Conservation (phyloP, 2,888 invertebrate genomes). For the Erynnis tages region DNA sequence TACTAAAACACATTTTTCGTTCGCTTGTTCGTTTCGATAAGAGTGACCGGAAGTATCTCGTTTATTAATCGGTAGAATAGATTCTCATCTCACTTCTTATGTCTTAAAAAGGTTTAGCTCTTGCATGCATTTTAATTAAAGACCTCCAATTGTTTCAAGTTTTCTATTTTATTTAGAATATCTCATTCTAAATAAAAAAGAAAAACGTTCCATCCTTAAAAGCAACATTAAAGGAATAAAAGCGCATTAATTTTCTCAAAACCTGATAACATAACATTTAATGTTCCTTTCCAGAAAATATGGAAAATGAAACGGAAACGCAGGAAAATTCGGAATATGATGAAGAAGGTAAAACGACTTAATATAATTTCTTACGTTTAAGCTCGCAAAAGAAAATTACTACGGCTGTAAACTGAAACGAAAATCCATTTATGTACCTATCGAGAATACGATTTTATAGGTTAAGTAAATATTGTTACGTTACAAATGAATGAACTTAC, state of each 20-base stretch:
- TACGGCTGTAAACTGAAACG: constrained; percentile 3
- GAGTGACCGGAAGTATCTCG: too few relatives aligned
- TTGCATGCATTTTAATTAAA: neutral
- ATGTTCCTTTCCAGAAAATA: constrained; percentile 42
- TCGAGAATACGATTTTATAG: constrained; percentile 1
- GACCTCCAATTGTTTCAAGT: too few relatives aligned
- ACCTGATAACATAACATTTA: constrained; percentile 17
- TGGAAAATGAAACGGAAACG: constrained; percentile 44
- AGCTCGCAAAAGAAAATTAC: constrained; percentile 13
- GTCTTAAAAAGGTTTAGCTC: too few relatives aligned
- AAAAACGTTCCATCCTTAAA: neutral
- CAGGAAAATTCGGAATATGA: constrained; percentile 64
- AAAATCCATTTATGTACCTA: neutral
- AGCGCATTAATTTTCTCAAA: constrained; percentile 15
- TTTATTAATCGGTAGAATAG: too few relatives aligned
- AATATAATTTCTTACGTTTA: constrained; percentile 19
- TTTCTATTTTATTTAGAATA: too few relatives aligned
- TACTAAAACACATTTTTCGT: too few relatives aligned
- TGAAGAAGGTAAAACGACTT: constrained; percentile 64
- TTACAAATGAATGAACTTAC: neutral
- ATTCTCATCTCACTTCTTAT: too few relatives aligned
- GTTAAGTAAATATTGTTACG: neutral
- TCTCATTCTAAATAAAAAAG: too few relatives aligned
- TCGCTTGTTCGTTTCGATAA: too few relatives aligned
- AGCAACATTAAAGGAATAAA: constrained; percentile 2